Conservation (phyloP, 2,113 vertebrate species). For the Theristicus caerulescens region DNA sequence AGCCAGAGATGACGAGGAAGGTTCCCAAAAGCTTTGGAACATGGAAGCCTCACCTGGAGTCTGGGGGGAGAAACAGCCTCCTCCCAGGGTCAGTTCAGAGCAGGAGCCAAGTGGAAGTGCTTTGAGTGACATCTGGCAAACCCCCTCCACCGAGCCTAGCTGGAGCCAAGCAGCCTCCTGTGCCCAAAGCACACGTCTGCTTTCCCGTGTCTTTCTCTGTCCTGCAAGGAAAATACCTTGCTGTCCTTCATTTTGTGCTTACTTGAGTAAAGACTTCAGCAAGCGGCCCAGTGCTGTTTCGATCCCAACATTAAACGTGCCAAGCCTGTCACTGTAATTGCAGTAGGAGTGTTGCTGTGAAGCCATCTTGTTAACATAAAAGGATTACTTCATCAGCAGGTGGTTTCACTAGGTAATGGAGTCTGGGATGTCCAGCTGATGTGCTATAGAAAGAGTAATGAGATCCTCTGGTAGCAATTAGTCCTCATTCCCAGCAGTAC, state of each 20-base stretch:
- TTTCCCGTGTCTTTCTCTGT: rapidly evolving
- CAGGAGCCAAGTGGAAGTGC: neutral
- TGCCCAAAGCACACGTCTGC: neutral
- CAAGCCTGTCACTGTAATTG: neutral
- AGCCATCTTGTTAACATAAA: neutral
- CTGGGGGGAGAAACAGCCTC: rapidly evolving
- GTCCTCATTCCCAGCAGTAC: neutral
- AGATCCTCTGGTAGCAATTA: neutral
- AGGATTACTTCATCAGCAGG: neutral
- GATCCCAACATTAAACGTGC: rapidly evolving
- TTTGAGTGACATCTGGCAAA: neutral
- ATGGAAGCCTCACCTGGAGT: neutral
- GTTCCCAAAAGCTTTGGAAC: neutral
- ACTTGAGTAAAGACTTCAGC: neutral
- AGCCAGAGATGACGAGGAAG: neutral
- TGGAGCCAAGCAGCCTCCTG: neutral
- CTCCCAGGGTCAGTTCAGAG: rapidly evolving
- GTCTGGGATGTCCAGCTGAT: neutral
- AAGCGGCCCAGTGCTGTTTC: neutral
- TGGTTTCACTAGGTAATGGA: neutral
- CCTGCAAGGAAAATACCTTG: neutral
- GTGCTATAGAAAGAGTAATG: neutral
- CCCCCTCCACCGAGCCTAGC: rapidly evolving
- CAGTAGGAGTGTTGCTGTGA: neutral
- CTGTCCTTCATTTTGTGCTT: neutral